Evolutionary conservation across 2,797 vertebrate species (phyloP).

Genomic region (Poecilia picta): DNA sequence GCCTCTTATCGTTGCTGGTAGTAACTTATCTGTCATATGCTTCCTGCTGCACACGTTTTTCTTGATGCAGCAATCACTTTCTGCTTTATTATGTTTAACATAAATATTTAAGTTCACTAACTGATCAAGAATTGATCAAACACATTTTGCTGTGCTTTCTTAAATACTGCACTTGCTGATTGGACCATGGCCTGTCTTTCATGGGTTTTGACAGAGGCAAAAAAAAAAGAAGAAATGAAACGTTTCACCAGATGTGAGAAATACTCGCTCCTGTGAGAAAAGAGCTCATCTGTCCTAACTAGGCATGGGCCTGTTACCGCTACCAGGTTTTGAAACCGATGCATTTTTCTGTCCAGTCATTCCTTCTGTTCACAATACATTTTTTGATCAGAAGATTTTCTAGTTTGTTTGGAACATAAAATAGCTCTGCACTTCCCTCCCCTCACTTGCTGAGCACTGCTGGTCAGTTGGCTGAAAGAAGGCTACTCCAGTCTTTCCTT

Average conservation of each 20-base stretch:
- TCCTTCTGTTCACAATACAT: not conserved
- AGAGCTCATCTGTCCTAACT: not conserved
- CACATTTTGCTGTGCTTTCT: constrained; percentile 13
- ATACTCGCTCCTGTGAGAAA: constrained; percentile 7
- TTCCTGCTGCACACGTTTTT: constrained; percentile 5
- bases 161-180: constrained; percentile 41
- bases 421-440: not conserved
- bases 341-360: not conserved
- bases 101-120: constrained; percentile 49
- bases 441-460: not conserved
- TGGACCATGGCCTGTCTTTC: constrained; percentile 4
- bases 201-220: not conserved
- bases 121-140: constrained; percentile 51
- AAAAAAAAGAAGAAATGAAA: not conserved
- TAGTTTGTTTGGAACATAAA: not conserved
- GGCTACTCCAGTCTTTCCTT: not conserved
- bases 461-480: not conserved
- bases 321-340: not conserved
- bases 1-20: not conserved
- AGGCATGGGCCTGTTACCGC: not conserved
- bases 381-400: not conserved
- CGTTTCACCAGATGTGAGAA: constrained; percentile 19
- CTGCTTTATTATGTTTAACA: constrained; percentile 52
- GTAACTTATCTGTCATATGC: constrained; percentile 12
- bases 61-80: constrained; percentile 30